phyloP scores from a whole-genome alignment of 2,888 invertebrate genomes.

The Ormia ochracea region DNA sequence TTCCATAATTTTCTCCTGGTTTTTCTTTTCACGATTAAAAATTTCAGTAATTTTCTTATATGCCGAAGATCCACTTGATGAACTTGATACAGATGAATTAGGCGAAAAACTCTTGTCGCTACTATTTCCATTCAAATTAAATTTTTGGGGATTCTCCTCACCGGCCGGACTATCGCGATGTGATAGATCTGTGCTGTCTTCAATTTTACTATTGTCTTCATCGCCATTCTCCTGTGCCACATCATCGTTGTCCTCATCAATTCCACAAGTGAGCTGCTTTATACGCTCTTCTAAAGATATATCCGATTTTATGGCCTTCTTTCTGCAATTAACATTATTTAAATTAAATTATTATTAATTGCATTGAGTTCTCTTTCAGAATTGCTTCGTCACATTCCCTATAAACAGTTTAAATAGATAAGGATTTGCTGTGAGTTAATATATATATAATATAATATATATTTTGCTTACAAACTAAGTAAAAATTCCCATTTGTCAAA shows the following conservation, averaged over 20 bases:
- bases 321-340: constrained; percentile 65
- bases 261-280: constrained; percentile 89
- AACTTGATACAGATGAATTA: constrained; percentile 79
- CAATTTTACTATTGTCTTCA: constrained; percentile 63
- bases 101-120: constrained; percentile 81
- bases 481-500: too few species aligned
- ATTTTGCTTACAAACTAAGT: too few species aligned
- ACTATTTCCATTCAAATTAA: constrained; percentile 73
- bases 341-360: not conserved
- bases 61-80: constrained; percentile 80
- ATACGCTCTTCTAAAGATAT: constrained; percentile 91
- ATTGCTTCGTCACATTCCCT: too few species aligned
- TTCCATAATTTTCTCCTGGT: constrained; percentile 76
- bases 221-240: constrained; percentile 64
- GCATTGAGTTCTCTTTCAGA: too few species aligned
- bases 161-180: constrained; percentile 83
- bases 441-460: too few species aligned
- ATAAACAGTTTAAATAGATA: too few species aligned
- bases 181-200: constrained; percentile 75
- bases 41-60: constrained; percentile 80
- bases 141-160: constrained; percentile 78
- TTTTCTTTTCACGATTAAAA: constrained; percentile 75
- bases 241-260: constrained; percentile 81
- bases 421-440: too few species aligned
- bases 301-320: constrained; percentile 78